phyloP scores from a whole-genome alignment of 2,113 vertebrate species.

The Pachyramphus minor region DNA sequence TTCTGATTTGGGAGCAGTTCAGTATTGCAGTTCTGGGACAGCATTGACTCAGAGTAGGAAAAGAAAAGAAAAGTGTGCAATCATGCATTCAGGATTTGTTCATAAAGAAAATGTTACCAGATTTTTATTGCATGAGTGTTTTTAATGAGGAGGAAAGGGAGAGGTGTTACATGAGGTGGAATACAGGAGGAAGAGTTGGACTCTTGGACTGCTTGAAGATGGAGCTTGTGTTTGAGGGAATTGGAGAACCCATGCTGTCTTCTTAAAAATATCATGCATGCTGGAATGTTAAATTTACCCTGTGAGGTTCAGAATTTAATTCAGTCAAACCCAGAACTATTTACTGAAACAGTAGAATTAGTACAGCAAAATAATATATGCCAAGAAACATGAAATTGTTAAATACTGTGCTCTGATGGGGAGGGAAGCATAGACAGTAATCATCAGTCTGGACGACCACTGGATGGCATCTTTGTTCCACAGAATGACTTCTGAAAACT shows the following conservation, averaged over 20 bases:
- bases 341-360: background rate
- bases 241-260: background rate
- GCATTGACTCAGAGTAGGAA: background rate
- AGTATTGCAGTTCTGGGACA: background rate
- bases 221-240: background rate
- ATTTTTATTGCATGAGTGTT: background rate
- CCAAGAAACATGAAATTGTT: background rate
- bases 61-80: background rate
- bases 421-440: background rate
- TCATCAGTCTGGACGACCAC: conserved; percentile 44
- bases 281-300: background rate
- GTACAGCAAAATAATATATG: background rate
- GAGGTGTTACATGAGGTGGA: background rate
- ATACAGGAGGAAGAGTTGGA: background rate
- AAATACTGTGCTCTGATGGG: background rate
- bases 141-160: background rate
- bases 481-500: background rate
- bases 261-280: background rate
- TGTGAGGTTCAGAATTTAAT: background rate
- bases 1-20: background rate
- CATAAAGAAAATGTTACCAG: background rate
- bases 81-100: background rate
- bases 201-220: background rate
- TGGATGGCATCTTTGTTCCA: conserved; percentile 71
- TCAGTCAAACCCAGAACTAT: background rate